phyloP scores from a whole-genome alignment of 2,113 vertebrate species.

The Pipa parva region DNA sequence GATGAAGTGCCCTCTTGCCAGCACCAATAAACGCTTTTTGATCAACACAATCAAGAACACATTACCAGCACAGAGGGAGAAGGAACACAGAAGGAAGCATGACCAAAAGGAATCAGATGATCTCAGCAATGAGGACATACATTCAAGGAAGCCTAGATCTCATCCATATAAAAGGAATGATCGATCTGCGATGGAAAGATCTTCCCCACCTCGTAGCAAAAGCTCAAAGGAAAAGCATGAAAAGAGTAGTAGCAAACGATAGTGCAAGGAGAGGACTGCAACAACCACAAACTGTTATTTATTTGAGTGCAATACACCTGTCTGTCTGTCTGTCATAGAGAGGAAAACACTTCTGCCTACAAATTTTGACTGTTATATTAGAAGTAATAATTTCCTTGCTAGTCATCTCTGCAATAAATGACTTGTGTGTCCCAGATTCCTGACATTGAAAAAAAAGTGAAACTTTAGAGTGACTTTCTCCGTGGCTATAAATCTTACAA shows the following conservation, averaged over 20 bases:
- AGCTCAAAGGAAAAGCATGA: slow-evolving; percentile 57
- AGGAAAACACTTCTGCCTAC: background rate
- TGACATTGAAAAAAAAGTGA: too few species aligned
- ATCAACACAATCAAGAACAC: slow-evolving; percentile 91
- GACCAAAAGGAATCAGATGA: slow-evolving; percentile 53
- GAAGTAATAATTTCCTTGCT: too few species aligned
- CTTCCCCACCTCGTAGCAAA: slow-evolving; percentile 58
- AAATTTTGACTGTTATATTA: slow-evolving; percentile 18
- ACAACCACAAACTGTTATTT: background rate
- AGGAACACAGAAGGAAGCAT: slow-evolving; percentile 58
- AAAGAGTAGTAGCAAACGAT: slow-evolving; percentile 50
- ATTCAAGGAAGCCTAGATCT: slow-evolving; percentile 56
- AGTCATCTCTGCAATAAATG: too few species aligned
- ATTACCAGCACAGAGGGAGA: slow-evolving; percentile 66
- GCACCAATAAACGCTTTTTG: slow-evolving; percentile 93
- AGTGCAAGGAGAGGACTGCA: background rate
- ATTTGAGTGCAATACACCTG: slow-evolving; percentile 1
- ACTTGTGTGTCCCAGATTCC: too few species aligned
- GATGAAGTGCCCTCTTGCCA: slow-evolving; percentile 91
- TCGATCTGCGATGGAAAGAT: slow-evolving; percentile 50
- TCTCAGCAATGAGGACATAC: slow-evolving; percentile 59
- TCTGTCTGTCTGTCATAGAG: background rate
- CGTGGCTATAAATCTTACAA: too few species aligned
- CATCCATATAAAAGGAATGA: slow-evolving; percentile 60
- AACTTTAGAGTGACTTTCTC: too few species aligned